phyloP scores from a whole-genome alignment of 37 sponge, comb jelly and placozoan genomes.

The Tethya wilhelma region DNA sequence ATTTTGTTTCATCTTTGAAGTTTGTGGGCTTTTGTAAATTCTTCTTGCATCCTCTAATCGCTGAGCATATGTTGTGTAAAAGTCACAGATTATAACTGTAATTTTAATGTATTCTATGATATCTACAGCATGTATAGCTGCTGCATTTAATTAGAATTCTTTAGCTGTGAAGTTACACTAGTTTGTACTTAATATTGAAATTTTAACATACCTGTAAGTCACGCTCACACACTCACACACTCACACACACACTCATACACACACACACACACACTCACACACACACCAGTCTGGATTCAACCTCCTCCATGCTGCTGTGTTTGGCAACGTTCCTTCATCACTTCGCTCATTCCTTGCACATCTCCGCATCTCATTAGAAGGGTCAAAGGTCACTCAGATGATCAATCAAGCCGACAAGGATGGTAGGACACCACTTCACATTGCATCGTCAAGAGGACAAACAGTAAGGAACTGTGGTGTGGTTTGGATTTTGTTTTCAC shows the following conservation, averaged over 20 bases:
- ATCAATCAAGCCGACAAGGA: constrained; percentile 54
- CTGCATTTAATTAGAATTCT: too few species aligned
- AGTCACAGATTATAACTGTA: not conserved
- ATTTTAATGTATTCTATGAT: not conserved
- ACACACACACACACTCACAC: too few species aligned
- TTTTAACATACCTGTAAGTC: too few species aligned
- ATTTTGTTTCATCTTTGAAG: too few species aligned
- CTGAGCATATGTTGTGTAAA: too few species aligned
- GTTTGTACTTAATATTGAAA: too few species aligned
- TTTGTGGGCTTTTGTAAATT: too few species aligned
- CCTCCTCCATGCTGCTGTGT: constrained; percentile 56
- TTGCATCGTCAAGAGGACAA: constrained; percentile 9
- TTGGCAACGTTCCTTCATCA: constrained; percentile 5
- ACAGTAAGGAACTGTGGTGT: constrained; percentile 1
- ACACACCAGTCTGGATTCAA: constrained; percentile 37
- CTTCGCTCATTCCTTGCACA: constrained; percentile 28
- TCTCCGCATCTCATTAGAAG: constrained; percentile 21
- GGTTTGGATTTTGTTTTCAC: not conserved
- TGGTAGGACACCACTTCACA: constrained; percentile 37
- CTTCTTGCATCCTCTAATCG: too few species aligned
- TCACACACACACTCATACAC: too few species aligned
- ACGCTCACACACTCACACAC: too few species aligned
- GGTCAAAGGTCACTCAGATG: constrained; percentile 11
- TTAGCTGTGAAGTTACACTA: too few species aligned
- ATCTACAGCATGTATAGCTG: too few species aligned